These are phyloP conservation scores for Manacus vitellinus DNA, from an alignment of 2,113 vertebrate species.

Conservation along the genomic window DNA sequence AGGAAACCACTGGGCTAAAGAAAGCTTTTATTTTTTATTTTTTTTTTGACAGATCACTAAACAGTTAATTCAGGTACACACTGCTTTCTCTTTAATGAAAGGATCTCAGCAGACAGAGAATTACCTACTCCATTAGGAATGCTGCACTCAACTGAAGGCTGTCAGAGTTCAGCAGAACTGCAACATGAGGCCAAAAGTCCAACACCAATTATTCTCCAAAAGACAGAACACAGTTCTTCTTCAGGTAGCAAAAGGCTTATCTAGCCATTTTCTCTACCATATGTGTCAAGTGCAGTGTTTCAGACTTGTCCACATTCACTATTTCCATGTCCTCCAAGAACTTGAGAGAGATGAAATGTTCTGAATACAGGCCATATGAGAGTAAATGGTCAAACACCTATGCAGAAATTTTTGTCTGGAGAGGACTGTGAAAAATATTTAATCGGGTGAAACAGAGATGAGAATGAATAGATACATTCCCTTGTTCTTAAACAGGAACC, in stretches of 20 bases:
- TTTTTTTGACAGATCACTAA: background rate
- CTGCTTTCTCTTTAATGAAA: background rate
- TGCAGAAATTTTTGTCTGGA: background rate
- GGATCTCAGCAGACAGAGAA: background rate
- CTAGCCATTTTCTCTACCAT: background rate
- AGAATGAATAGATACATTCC: background rate
- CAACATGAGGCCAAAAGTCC: background rate
- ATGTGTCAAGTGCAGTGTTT: background rate
- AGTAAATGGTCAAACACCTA: background rate
- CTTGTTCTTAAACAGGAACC: background rate
- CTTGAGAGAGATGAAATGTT: background rate
- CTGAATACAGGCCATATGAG: background rate
- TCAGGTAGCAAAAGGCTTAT: background rate
- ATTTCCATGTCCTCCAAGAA: background rate
- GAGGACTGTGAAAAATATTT: background rate
- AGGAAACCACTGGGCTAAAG: background rate
- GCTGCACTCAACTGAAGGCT: background rate
- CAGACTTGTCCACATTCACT: background rate
- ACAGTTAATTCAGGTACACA: background rate
- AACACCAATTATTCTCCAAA: background rate
- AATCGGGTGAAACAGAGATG: background rate
- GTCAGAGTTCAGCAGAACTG: background rate
- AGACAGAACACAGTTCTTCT: background rate
- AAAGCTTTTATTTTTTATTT: background rate
- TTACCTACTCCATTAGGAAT: background rate